These are phyloP conservation scores for Onthophagus sagittarius DNA, from an alignment of 2,888 invertebrate genomes.

Conservation along the genomic window DNA sequence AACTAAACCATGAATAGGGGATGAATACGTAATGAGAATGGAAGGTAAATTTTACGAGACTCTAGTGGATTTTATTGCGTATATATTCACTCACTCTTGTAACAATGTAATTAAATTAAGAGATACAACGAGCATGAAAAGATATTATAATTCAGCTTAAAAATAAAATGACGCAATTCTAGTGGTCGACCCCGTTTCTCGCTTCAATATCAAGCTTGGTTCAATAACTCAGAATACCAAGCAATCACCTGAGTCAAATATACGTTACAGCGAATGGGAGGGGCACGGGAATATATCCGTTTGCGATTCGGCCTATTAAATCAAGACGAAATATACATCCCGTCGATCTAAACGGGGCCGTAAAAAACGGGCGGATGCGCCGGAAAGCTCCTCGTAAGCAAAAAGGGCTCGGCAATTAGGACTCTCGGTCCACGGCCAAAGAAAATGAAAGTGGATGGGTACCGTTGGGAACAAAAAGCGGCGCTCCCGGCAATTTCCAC, in stretches of 20 bases:
- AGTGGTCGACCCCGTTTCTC: background rate
- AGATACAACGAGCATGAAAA: background rate
- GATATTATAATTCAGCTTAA: too few relatives aligned
- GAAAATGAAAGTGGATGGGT: conserved; percentile 12
- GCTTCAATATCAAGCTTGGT: background rate
- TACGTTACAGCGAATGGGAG: background rate
- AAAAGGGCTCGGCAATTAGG: conserved; percentile 7
- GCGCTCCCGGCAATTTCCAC: background rate
- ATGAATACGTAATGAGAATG: background rate
- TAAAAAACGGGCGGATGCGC: conserved; percentile 5
- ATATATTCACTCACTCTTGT: background rate
- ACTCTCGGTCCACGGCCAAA: background rate
- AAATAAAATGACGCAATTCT: too few relatives aligned
- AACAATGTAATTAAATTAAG: background rate
- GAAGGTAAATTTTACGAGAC: background rate
- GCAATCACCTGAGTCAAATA: background rate
- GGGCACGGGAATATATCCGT: background rate
- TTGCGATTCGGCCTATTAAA: background rate
- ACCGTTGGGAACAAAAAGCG: conserved; percentile 6
- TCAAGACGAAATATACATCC: background rate
- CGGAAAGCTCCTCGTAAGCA: conserved; percentile 1
- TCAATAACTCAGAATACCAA: background rate
- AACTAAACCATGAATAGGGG: background rate
- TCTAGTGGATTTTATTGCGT: background rate
- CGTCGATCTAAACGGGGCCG: conserved; percentile 2